These are phyloP conservation scores for Allobates femoralis DNA, from an alignment of 2,797 vertebrate genomes.

Conservation along the genomic window DNA sequence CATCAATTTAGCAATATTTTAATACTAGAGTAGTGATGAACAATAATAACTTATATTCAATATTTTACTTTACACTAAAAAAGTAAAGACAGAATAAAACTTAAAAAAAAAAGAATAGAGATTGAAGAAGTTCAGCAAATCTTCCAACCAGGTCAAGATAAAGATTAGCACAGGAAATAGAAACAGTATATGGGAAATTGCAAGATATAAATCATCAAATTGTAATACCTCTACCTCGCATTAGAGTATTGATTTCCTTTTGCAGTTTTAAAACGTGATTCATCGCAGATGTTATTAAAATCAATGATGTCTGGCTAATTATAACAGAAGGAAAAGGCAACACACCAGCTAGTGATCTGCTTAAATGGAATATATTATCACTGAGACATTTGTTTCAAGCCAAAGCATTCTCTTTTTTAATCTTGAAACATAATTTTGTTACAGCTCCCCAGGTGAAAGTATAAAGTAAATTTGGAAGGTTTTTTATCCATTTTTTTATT, in stretches of 20 bases:
- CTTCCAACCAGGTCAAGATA: conserved; percentile 14
- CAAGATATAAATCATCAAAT: conserved; percentile 41
- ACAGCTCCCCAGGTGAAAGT: neutral
- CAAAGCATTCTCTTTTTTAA: conserved; percentile 21
- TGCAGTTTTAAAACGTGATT: conserved; percentile 57
- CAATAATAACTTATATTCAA: neutral
- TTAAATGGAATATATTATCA: conserved; percentile 31
- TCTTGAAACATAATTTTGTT: neutral
- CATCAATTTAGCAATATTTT: neutral
- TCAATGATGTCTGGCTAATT: conserved; percentile 57
- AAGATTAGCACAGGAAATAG: conserved; percentile 40
- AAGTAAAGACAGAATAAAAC: neutral
- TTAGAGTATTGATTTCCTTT: conserved; percentile 58
- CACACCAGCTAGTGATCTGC: conserved; percentile 17
- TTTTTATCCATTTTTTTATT: neutral
- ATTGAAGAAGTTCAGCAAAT: neutral
- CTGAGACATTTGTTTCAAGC: conserved; percentile 29
- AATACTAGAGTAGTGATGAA: neutral
- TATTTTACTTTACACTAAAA: neutral
- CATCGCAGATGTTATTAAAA: conserved; percentile 57
- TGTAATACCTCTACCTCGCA: conserved; percentile 50
- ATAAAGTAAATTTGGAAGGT: neutral
- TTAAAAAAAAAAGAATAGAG: conserved; percentile 15
- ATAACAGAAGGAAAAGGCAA: conserved; percentile 42
- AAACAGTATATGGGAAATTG: conserved; percentile 30